Base-by-base conservation (phyloP, 1,140 invertebrate genomes). In the Rhynchophorus ferrugineus region DNA sequence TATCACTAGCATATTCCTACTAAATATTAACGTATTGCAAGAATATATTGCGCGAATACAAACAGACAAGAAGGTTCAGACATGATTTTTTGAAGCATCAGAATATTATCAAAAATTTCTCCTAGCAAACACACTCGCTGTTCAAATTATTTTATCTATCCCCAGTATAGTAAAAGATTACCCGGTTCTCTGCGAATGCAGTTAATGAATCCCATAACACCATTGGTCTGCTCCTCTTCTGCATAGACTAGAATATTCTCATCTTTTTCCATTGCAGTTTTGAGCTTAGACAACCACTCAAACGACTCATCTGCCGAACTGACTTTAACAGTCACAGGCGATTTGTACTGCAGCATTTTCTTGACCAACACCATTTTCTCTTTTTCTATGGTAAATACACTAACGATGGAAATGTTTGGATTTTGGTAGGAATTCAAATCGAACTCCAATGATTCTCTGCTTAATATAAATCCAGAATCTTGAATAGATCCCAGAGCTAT, bases 171-270 rank as follows among this genome's bases (percentile, higher is more conserved):
- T n/a, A 2, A 16, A 22, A 20, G 14, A 16, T 45, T 41, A 55
- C 53, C 78, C 7, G 80, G 78, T 61, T 90, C 87, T 61, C 74
- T 80, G 51, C 80, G 71, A 0, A 89, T 56, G 61, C 85, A 89
- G 41, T 87, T 88, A 0, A 83, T 75, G n/a, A 97, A 69, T 9
- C 94, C 94, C 14, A 95, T 61, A 13, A 94, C 71, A 20, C 94
- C 94, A 71, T 78, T 87, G 1, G 78, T 66, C n/a, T 68, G 67
- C 49, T 83, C 79, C 54, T 77, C 75, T 68, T 82, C 75, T 5
- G 75, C 71, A 36, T 80, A 77, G 0, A 85, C 59, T 5, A 85
- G 62, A 14, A 82, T 58, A 38, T 73, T 67, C 37, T 76, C 72
- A 2, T 72, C 70, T 58, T 75, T 73, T 54, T 79, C 75, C 1